These are phyloP conservation scores for Anomalospiza imberbis DNA, from an alignment of 2,797 vertebrate genomes.

Conservation along the genomic window DNA sequence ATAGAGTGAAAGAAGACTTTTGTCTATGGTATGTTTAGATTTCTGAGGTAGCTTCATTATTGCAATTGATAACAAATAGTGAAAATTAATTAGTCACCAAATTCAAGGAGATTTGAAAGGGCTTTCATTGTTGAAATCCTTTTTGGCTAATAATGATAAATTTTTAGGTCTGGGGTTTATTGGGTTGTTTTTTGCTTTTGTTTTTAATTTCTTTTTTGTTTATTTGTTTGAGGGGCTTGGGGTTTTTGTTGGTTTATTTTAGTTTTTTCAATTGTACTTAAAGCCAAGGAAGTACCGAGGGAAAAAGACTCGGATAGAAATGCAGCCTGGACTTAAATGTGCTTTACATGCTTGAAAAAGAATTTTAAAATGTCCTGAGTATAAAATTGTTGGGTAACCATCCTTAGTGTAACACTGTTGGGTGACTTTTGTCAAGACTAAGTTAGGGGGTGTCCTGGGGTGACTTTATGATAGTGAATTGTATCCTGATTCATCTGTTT, in stretches of 20 bases:
- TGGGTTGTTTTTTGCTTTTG: fast-evolving
- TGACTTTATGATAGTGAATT: not conserved
- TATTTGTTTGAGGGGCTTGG: not conserved
- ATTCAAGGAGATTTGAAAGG: not conserved
- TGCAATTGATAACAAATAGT: not conserved
- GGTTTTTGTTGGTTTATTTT: not conserved
- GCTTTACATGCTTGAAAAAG: not conserved
- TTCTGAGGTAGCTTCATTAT: not conserved
- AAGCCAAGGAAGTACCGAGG: not conserved
- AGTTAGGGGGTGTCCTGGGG: not conserved
- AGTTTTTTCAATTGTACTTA: not conserved
- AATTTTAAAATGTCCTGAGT: not conserved
- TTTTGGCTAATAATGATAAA: not conserved
- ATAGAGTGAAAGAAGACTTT: not conserved
- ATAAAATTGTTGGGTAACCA: fast-evolving
- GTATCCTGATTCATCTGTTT: not conserved
- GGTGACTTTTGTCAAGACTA: not conserved
- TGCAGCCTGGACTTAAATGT: not conserved
- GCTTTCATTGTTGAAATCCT: fast-evolving
- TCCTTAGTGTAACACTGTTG: not conserved
- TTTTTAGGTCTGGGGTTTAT: not conserved
- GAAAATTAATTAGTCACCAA: not conserved
- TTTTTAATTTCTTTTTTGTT: not conserved
- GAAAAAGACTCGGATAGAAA: not conserved
- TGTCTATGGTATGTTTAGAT: not conserved